Base-by-base conservation (phyloP, 2,113 vertebrate species). In the Gallinago undulata region DNA sequence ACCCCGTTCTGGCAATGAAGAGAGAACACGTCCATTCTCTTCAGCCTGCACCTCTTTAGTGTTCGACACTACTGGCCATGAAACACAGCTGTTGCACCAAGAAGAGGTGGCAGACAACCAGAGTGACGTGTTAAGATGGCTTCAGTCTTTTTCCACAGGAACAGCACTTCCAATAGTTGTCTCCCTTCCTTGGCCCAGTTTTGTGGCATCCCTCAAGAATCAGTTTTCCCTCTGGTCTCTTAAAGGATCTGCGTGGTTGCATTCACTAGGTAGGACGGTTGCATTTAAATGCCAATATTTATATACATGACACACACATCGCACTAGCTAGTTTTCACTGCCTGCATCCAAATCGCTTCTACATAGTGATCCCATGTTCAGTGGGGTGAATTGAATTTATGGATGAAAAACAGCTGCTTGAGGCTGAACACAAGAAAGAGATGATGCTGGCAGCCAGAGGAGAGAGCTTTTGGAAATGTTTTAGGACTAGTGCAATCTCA, bases 21-120 rank as follows among this genome's bases (percentile, higher is more conserved):
- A 81, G 50, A 69, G 59, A 84, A 91, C 80, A 90, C 12, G 84
- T 95, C 74, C 41, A 73, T 87, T 82, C 69, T 82, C 77, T 89
- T 97, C 87, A 83, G 73, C 48, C 67, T 80, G 59, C 87, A 95
- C 78, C 75, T 96, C 93, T 96, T 91, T 28, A 92, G 76, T 6
- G 2, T 87, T 72, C 77, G 60, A 73, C 80, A 84, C 28, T 45
- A 31, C 63, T 73, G 73, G 76, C 70, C 81, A 47, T 33, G 70
- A 89, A 70, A 66, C 50, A 82, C 55, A 89, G 90, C 86, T 93
- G 80, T 82, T 82, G 64, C 53, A 75, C 24, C 74, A 76, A 39
- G 47, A 69, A 77, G 59, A 95, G 28, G 77, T 91, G 87, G n/a
- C 66, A 76, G 69, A 48, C 60, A 88, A 79, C 41, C 55, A 64